These are phyloP conservation scores for Tenthredo scrophulariae DNA, from an alignment of 2,888 invertebrate genomes.

Conservation along the genomic window DNA sequence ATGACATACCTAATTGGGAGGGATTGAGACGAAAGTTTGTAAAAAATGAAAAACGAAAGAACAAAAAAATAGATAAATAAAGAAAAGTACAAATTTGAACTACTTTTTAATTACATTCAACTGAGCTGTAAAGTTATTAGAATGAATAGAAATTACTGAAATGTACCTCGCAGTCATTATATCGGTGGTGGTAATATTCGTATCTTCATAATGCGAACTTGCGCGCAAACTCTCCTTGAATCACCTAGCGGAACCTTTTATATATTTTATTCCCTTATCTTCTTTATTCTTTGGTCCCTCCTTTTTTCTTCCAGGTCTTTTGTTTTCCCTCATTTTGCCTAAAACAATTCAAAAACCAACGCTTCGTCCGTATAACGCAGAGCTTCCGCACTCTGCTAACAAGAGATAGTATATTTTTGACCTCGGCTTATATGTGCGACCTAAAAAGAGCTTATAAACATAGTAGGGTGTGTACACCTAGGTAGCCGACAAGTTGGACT, in stretches of 20 bases:
- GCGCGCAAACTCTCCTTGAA: background rate
- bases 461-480: background rate
- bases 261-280: background rate
- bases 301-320: background rate
- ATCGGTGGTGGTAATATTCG: constrained; percentile 1
- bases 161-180: background rate
- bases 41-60: background rate
- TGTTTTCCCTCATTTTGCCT: background rate
- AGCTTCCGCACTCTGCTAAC: background rate
- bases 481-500: background rate
- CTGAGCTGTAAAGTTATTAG: background rate
- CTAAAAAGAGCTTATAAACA: constrained; percentile 25
- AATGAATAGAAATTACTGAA: background rate
- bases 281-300: background rate
- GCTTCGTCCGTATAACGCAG: background rate
- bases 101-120: background rate
- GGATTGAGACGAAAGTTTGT: background rate
- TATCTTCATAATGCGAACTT: background rate
- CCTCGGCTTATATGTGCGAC: constrained; percentile 17
- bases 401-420: constrained; percentile 15
- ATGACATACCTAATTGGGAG: background rate
- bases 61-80: background rate
- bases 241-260: background rate
- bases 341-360: background rate
- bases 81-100: background rate